Percentiles rank a stretch among this genome's conserved stretches.
phyloP scores from a whole-genome alignment of 2,797 vertebrate species.

The Spizella passerina region DNA sequence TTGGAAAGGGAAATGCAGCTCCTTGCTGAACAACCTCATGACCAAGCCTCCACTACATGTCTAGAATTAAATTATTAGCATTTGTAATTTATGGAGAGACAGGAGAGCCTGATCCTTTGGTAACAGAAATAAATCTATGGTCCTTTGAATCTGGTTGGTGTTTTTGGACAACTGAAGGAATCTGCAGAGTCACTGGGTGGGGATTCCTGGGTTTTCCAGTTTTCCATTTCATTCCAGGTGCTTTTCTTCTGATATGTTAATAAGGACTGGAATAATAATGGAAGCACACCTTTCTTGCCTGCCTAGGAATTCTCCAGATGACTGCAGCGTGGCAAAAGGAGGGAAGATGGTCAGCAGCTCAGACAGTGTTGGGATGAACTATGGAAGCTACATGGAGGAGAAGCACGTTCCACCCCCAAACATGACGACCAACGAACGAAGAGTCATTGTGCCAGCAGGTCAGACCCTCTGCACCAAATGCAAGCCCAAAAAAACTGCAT shows the following conservation, averaged over 20 bases:
- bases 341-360: slow-evolving; percentile 81
- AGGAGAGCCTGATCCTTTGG: background rate
- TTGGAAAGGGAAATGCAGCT: background rate
- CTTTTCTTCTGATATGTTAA: background rate
- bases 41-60: background rate
- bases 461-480: background rate
- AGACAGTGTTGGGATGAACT: slow-evolving; percentile 80
- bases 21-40: background rate
- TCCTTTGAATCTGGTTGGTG: background rate
- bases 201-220: background rate
- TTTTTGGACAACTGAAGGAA: background rate
- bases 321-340: slow-evolving; percentile 83
- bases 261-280: background rate
- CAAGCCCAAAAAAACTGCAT: background rate
- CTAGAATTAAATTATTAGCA: background rate
- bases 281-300: background rate
- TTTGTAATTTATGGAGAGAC: background rate
- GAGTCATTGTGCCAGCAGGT: slow-evolving; percentile 91
- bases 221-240: background rate
- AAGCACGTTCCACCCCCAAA: slow-evolving; percentile 86
- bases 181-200: background rate
- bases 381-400: slow-evolving; percentile 88
- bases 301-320: slow-evolving; percentile 83
- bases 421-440: slow-evolving; percentile 86
- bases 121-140: background rate